Evolutionary conservation across 2,113 vertebrate species (phyloP), one percentile per base, ranked within the genome.

Genomic region (Lophura nycthemera): DNA sequence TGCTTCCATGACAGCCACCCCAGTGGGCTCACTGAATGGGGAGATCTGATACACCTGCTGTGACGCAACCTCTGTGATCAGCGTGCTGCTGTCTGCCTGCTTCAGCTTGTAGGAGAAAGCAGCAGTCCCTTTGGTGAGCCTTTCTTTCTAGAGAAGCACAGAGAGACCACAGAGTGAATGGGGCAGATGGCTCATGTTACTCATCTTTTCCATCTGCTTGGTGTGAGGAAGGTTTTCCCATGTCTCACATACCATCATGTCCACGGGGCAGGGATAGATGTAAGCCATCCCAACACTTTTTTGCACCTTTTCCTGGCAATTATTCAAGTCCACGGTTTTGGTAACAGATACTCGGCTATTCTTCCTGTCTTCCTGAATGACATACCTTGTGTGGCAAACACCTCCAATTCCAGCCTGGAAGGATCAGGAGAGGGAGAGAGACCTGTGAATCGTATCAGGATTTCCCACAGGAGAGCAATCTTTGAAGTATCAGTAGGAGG

Each of bases 311-410:
- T 98, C 97, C 82, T 98, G 97, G 71, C 98, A 99, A 57, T 98
- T 96, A 77, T 95, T 98, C 78, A 98, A 87, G 88, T 99, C 98
- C 73, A 98, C 98, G 34, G 97, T 97, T 95, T 98, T 99, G 69
- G 97, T 98, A 47, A 98, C 45, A 59, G 83, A 83, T 48, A 97
- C 77, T 24, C 94, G 79, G 9, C 94, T 80, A 43, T 96, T 97
- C 85, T 96, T 98, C 54, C 34, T 95, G 45, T 98, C 97, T 83
- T 99, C 98, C 92, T 95, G 98, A 93, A 98, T 96, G 85, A 97
- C 52, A 8, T 98, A 99, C 69, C 97, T 96, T 4, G 98, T 98
- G 42, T 98, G 98, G 97, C 99, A 99, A 67, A 98, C 95, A 63
- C 99, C 99, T 90, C 98, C 98, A 95, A 97, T 95, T 93, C 98